Conservation (phyloP, 2,888 invertebrate species). For the Calliscelio sp. region DNA sequence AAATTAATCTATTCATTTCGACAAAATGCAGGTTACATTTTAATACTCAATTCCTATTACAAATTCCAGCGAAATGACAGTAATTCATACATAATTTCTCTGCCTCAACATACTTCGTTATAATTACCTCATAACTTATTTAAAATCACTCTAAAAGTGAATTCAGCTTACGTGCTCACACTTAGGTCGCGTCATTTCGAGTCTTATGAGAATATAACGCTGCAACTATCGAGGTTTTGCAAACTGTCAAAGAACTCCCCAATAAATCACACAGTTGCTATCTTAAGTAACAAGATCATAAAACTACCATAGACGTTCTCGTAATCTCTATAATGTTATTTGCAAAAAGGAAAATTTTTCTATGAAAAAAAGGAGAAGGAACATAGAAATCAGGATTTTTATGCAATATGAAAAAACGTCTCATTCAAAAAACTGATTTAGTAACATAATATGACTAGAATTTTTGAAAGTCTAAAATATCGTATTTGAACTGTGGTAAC, state of each 20-base stretch:
- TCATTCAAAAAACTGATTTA: too few species aligned
- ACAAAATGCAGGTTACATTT: background rate
- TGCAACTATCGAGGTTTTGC: slow-evolving; percentile 32
- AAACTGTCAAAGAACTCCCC: slow-evolving; percentile 46
- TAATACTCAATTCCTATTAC: slow-evolving; percentile 1
- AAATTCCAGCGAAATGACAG: background rate
- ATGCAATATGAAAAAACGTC: too few species aligned
- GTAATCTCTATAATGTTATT: too few species aligned
- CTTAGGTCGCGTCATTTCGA: slow-evolving; percentile 6
- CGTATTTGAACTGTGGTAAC: slow-evolving; percentile 53
- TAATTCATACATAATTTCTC: background rate
- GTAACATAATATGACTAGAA: too few species aligned
- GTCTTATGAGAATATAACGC: slow-evolving; percentile 22
- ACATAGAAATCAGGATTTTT: too few species aligned
- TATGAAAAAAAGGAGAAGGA: too few species aligned
- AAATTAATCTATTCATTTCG: background rate
- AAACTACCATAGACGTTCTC: too few species aligned
- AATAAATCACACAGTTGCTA: slow-evolving; percentile 44
- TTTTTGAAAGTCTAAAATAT: slow-evolving; percentile 32
- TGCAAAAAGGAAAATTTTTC: too few species aligned
- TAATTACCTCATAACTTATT: slow-evolving; percentile 1
- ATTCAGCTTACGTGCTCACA: slow-evolving; percentile 4
- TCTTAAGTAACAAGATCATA: slow-evolving; percentile 54
- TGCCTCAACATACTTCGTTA: background rate
- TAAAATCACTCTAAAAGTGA: slow-evolving; percentile 13